Percentiles rank a stretch among this genome's conserved stretches.
Conservation (phyloP, 2,113 vertebrate genomes). For the Vulpes ferrilata region DNA sequence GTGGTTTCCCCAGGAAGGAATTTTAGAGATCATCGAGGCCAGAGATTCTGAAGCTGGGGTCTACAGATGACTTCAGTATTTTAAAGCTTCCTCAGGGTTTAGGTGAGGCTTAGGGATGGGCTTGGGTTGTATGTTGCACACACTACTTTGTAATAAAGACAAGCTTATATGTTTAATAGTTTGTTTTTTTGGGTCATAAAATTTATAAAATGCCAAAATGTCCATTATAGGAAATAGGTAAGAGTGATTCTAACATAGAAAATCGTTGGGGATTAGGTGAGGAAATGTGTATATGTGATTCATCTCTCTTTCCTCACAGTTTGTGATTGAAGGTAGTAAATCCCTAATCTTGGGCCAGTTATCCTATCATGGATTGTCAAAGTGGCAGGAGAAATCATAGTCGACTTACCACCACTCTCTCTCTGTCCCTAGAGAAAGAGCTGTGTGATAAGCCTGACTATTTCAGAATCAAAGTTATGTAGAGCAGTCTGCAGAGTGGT, state of each 20-base stretch:
- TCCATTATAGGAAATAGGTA: background rate
- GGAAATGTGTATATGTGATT: background rate
- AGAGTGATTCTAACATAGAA: constrained; percentile 9
- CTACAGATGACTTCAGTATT: background rate
- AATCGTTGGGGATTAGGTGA: background rate
- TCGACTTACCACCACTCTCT: background rate
- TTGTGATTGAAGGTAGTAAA: background rate
- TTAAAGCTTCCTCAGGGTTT: background rate
- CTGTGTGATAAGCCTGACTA: background rate
- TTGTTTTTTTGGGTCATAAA: constrained; percentile 48
- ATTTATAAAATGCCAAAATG: background rate
- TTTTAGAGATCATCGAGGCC: background rate
- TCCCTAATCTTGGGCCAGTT: background rate
- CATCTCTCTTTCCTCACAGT: background rate
- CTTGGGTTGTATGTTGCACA: background rate
- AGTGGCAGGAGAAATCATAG: background rate
- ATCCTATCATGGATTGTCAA: background rate
- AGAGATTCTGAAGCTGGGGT: background rate
- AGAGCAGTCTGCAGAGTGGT: background rate
- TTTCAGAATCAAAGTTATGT: background rate
- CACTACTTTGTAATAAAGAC: constrained; percentile 31
- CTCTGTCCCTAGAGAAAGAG: background rate
- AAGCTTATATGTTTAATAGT: constrained; percentile 25
- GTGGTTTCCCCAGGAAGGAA: background rate
- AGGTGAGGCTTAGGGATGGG: background rate